A percentile compares a stretch with the other conserved stretches of the same genome.
phyloP scores from a whole-genome alignment of 2,113 vertebrate genomes.

The Tragelaphus imberbis region DNA sequence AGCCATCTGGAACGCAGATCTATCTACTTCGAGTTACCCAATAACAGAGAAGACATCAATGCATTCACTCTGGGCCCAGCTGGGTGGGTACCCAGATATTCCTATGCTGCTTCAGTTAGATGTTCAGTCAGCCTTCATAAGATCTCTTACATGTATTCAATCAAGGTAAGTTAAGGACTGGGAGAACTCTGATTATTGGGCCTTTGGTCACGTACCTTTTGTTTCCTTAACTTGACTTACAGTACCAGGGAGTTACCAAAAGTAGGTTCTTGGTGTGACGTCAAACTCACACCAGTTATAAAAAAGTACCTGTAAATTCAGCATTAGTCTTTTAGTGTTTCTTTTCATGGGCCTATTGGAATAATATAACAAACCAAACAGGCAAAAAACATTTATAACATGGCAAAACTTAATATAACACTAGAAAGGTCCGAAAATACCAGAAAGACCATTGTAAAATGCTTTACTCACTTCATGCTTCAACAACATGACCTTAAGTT shows the following conservation, averaged over 20 bases:
- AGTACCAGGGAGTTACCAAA: not conserved
- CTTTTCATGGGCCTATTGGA: not conserved
- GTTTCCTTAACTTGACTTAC: conserved; percentile 15
- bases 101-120: conserved; percentile 73
- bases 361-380: not conserved
- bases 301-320: not conserved
- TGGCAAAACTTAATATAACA: not conserved
- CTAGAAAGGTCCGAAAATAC: not conserved
- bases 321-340: not conserved
- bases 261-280: not conserved
- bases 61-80: conserved; percentile 56
- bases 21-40: conserved; percentile 69
- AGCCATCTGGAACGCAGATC: conserved; percentile 67
- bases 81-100: conserved; percentile 72
- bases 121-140: conserved; percentile 63
- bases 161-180: conserved; percentile 62
- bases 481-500: not conserved
- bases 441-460: not conserved
- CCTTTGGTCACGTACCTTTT: not conserved
- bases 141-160: conserved; percentile 56
- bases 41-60: conserved; percentile 64
- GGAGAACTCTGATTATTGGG: not conserved
- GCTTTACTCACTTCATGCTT: not conserved
- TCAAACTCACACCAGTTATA: not conserved
- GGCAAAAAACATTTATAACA: not conserved